A percentile compares a stretch with the other conserved stretches of the same genome.
Conservation (phyloP, 2,888 invertebrate genomes). For the Nemurella pictetii region DNA sequence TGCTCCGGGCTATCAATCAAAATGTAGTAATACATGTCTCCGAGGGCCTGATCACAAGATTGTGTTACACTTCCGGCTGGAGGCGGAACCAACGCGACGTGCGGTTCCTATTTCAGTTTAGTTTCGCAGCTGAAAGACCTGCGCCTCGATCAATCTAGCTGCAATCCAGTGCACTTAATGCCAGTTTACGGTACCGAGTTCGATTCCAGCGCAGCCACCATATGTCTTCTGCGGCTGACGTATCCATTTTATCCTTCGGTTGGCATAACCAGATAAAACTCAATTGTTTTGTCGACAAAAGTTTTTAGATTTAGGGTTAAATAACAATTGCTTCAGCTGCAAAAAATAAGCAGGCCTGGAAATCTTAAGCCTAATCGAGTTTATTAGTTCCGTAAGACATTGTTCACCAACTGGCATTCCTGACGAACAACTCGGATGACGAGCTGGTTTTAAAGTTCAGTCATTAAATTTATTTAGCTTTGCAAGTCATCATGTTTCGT, state of each 20-base stretch:
- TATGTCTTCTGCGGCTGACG: conserved; percentile 25
- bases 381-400: background rate
- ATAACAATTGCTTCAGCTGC: background rate
- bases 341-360: background rate
- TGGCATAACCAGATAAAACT: conserved; percentile 16
- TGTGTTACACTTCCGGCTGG: background rate
- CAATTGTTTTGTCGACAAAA: background rate
- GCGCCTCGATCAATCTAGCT: conserved; percentile 5
- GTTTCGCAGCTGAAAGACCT: background rate
- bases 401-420: background rate
- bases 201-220: conserved; percentile 2
- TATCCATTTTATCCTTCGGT: conserved; percentile 23
- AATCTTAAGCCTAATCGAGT: background rate
- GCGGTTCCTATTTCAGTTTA: background rate
- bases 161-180: conserved; percentile 17
- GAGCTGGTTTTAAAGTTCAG: background rate
- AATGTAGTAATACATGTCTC: background rate
- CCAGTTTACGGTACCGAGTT: conserved; percentile 12
- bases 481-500: too few relatives aligned
- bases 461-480: background rate
- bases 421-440: background rate
- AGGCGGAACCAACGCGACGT: background rate
- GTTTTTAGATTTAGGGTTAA: background rate
- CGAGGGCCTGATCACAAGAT: background rate
- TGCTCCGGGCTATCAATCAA: background rate